Evolutionary conservation across 2,888 invertebrate species (phyloP).

Genomic region (Sminthurides aquaticus): DNA sequence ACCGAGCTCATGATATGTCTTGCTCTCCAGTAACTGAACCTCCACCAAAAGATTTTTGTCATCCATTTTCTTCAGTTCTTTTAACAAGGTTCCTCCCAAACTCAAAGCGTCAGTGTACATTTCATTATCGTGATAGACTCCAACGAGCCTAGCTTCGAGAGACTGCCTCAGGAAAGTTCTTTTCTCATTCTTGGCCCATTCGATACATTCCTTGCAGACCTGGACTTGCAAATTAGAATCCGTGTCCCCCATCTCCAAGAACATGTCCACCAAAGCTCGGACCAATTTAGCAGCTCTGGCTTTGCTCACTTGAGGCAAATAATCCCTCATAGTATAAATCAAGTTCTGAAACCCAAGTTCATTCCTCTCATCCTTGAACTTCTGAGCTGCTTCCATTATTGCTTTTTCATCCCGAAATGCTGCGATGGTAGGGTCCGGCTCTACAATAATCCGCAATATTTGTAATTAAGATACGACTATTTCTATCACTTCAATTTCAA

Average conservation of each 20-base stretch:
- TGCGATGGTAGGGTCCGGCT: background rate
- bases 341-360: constrained; percentile 51
- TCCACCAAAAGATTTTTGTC: constrained; percentile 98
- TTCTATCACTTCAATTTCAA: background rate
- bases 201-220: constrained; percentile 75
- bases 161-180: constrained; percentile 95
- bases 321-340: constrained; percentile 91
- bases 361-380: constrained; percentile 20
- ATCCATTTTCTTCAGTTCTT: constrained; percentile 96
- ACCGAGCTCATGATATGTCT: constrained; percentile 94
- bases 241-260: constrained; percentile 90
- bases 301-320: constrained; percentile 79
- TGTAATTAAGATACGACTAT: background rate
- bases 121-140: constrained; percentile 85
- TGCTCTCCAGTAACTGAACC: constrained; percentile 94
- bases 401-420: constrained; percentile 30
- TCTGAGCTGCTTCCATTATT: constrained; percentile 31
- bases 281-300: constrained; percentile 99
- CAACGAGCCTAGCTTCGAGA: constrained; percentile 86
- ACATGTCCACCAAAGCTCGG: constrained; percentile 91
- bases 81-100: constrained; percentile 76
- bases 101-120: constrained; percentile 79
- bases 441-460: background rate
- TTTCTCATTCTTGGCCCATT: constrained; percentile 97
- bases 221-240: constrained; percentile 84